Conservation (phyloP, 1,140 invertebrate species). For the Conopomorpha cramerella region DNA sequence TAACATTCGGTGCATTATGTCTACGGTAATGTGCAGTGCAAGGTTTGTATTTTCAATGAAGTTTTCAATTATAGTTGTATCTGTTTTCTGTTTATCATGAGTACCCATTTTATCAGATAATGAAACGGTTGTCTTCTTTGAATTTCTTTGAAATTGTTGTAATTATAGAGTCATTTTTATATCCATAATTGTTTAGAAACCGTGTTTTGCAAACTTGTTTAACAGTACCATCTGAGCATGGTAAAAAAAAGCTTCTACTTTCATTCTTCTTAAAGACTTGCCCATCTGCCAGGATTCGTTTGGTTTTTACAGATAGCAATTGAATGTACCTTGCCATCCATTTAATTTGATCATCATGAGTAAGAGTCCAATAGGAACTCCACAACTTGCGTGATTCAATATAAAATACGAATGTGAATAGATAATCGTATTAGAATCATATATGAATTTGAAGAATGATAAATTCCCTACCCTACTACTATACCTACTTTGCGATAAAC, state of each 20-base stretch:
- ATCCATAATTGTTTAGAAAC: background rate
- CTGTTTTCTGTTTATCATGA: background rate
- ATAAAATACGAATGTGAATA: too few relatives aligned
- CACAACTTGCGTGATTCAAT: too few relatives aligned
- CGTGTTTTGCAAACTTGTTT: background rate
- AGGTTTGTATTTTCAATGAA: background rate
- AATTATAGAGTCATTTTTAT: conserved; percentile 1
- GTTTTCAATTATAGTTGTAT: background rate
- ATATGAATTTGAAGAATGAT: too few relatives aligned
- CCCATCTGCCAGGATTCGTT: background rate
- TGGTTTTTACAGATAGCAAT: background rate
- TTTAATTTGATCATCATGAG: background rate
- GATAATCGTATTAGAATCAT: too few relatives aligned
- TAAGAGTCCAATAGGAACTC: too few relatives aligned
- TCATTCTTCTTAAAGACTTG: background rate
- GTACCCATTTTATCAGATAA: background rate
- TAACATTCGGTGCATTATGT: background rate
- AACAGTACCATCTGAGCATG: background rate
- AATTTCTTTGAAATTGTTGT: background rate
- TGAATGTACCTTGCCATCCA: background rate
- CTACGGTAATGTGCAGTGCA: background rate
- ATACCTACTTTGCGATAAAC: too few relatives aligned
- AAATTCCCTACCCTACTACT: too few relatives aligned
- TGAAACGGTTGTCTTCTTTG: too few relatives aligned
- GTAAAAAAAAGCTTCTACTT: background rate